These are phyloP conservation scores for Lethenteron camtschaticum DNA, from an alignment of 2,113 vertebrate genomes.

Conservation along the genomic window DNA sequence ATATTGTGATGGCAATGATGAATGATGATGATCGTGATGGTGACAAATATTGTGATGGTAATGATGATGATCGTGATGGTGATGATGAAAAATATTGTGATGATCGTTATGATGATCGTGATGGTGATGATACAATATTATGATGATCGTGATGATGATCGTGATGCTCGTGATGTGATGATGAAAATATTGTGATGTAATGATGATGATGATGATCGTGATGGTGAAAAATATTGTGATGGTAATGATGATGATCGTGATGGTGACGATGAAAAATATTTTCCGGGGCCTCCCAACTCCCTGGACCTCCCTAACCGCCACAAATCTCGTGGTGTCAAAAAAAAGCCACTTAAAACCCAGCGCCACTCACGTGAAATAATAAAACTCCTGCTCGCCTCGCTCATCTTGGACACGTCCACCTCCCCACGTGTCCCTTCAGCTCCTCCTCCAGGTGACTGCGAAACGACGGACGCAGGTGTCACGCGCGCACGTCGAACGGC, in stretches of 20 bases:
- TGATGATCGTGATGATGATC: not conserved
- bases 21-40: not conserved
- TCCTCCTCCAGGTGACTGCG: constrained; percentile 13
- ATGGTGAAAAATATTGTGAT: not conserved
- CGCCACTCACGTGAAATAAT: constrained; percentile 13
- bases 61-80: not conserved
- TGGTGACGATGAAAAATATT: not conserved
- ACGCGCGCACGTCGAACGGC: not conserved
- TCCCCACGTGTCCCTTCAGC: constrained; percentile 11
- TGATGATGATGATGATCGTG: too few relatives aligned
- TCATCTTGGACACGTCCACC: constrained; percentile 10
- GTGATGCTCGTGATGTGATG: too few relatives aligned
- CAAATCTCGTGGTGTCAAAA: not conserved
- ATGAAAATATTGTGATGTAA: not conserved
- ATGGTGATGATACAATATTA: not conserved
- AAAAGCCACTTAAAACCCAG: too few relatives aligned
- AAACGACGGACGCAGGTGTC: not conserved
- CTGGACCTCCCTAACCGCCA: not conserved
- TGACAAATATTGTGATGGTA: not conserved
- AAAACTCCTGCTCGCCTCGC: constrained; percentile 12
- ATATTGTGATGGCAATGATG: not conserved
- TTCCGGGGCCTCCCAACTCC: not conserved
- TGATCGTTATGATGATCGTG: not conserved
- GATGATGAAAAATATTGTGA: too few relatives aligned
- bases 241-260: constrained; percentile 2